Base-by-base conservation (phyloP, 2,888 invertebrate genomes). In the Melanchra persicariae region DNA sequence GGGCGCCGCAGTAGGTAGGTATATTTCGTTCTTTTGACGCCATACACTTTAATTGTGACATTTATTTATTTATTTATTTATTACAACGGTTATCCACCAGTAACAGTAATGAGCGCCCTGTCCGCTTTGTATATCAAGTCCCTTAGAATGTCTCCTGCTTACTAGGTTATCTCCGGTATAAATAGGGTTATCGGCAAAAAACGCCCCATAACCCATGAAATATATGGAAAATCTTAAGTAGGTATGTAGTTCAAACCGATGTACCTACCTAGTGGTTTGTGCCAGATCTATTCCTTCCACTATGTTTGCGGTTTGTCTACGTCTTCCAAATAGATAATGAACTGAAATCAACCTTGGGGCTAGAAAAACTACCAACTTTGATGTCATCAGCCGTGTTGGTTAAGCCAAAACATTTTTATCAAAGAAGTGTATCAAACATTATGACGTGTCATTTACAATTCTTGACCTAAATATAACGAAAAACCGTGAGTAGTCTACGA, bases 381-480 rank as follows among this genome's bases (percentile, higher is more conserved):
- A 34, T 47, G 26, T 34, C 49, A 55, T 30, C 30, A 30, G 34
- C 59, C 58, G 9, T 77, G 43, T 70, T 76, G 37, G 54, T 24
- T 71, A 37, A 71, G 60, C 57, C 66, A 61, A 19, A 76, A 76
- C 54, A 67, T 77, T 71, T 57, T 64, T 72, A 81, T 79, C 67
- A 65, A 52, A 55, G 15, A 30, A 74, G n/a, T 79, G 74, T 62
- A 51, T 43, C 54, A 58, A 24, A 40, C 30, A 37, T 40, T 9
- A 72, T 68, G 79, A 73, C 79, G 69, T 47, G 22, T 60, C 82
- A 69, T 83, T 76, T 80, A 64, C 37, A 72, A 66, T 65, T 74
- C 78, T 84, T 84, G 84, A 82, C 82, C 78, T 74, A 81, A 78
- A 78, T 84, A 24, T 45, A 57, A 19, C 15, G 17, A 47, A 51